Evolutionary conservation across 2,888 invertebrate species (phyloP).

Genomic region (Cheilosia urbana): DNA sequence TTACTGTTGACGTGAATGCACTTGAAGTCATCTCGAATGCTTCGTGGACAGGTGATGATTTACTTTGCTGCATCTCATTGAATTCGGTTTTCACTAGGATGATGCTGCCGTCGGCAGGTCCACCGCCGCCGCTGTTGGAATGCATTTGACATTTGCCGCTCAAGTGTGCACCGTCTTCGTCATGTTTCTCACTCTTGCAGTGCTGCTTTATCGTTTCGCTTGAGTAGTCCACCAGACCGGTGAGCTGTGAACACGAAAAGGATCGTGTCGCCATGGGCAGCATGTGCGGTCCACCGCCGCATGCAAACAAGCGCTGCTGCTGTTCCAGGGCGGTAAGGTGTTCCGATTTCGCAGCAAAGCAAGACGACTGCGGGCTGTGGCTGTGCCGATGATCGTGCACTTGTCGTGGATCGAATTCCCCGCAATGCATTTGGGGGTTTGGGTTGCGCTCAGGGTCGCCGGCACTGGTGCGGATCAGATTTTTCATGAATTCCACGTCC

Average conservation of each 20-base stretch:
- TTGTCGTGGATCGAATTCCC: slow-evolving; percentile 52
- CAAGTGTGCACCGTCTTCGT: slow-evolving; percentile 49
- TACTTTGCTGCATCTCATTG: slow-evolving; percentile 72
- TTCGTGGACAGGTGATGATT: slow-evolving; percentile 75
- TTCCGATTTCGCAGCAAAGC: slow-evolving; percentile 46
- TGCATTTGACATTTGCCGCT: slow-evolving; percentile 70
- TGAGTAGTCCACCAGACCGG: slow-evolving; percentile 53
- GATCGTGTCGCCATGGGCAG: slow-evolving; percentile 63
- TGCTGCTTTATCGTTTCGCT: slow-evolving; percentile 59
- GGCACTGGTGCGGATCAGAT: slow-evolving; percentile 61
- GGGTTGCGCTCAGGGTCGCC: slow-evolving; percentile 44
- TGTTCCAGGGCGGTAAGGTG: slow-evolving; percentile 46
- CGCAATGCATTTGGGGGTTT: slow-evolving; percentile 48
- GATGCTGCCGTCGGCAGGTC: not conserved
- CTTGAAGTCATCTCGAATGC: slow-evolving; percentile 68
- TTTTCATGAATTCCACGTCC: slow-evolving; percentile 77
- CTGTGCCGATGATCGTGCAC: slow-evolving; percentile 54
- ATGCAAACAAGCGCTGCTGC: slow-evolving; percentile 63
- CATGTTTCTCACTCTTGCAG: slow-evolving; percentile 70
- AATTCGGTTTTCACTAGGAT: slow-evolving; percentile 70
- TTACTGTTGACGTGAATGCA: slow-evolving; percentile 54
- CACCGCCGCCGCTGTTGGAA: slow-evolving; percentile 35
- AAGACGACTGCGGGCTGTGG: slow-evolving; percentile 29
- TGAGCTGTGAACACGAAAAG: slow-evolving; percentile 56
- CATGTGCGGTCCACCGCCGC: slow-evolving; percentile 64